Conservation (phyloP, 2,888 invertebrate species). For the Tipula vernalis region DNA sequence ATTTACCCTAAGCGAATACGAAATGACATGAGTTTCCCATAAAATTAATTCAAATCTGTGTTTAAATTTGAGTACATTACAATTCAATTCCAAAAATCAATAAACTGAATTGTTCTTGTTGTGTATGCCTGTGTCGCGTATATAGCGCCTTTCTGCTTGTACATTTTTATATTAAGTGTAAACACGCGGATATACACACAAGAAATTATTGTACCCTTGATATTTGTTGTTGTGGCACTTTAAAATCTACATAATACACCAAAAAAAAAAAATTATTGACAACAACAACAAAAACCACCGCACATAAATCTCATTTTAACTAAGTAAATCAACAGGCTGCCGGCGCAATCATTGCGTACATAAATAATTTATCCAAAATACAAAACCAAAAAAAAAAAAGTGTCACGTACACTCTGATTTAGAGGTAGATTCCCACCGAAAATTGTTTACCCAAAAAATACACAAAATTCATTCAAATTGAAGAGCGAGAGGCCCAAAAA, state of each 20-base stretch:
- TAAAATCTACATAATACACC: not conserved
- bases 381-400: not conserved
- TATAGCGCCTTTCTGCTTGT: not conserved
- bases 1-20: not conserved
- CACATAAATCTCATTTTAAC: not conserved
- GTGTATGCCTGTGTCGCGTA: not conserved
- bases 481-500: not conserved
- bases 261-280: not conserved
- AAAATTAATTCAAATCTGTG: not conserved
- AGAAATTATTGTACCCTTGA: not conserved
- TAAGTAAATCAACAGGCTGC: not conserved
- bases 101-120: not conserved
- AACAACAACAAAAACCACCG: not conserved
- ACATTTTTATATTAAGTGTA: not conserved
- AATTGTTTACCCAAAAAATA: not conserved
- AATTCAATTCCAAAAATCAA: not conserved
- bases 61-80: not conserved
- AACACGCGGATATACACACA: not conserved
- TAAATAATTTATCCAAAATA: not conserved
- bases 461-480: not conserved
- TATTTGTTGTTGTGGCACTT: not conserved
- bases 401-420: not conserved
- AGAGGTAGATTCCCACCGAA: not conserved
- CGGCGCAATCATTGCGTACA: not conserved
- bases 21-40: not conserved